phyloP scores from a whole-genome alignment of 2,113 vertebrate genomes.

The Poeciliopsis occidentalis region DNA sequence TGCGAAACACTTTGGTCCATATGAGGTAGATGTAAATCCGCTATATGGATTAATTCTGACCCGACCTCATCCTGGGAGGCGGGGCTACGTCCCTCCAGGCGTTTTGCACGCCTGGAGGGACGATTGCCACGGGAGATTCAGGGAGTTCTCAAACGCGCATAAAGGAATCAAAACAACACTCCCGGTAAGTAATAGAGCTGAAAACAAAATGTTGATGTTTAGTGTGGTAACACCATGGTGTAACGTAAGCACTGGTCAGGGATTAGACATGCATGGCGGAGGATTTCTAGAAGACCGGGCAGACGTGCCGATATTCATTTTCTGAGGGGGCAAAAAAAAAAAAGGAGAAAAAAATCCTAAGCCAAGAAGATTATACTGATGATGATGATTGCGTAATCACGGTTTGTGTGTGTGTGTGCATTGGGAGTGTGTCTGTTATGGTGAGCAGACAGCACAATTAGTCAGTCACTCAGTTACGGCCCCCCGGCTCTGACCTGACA shows the following conservation, averaged over 20 bases:
- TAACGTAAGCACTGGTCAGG: conserved; percentile 39
- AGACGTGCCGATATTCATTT: conserved; percentile 62
- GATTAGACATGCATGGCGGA: conserved; percentile 50
- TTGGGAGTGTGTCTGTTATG: conserved; percentile 44
- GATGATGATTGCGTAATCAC: conserved; percentile 60
- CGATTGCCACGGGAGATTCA: too few relatives aligned
- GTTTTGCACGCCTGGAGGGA: too few relatives aligned
- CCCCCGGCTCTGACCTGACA: conserved; percentile 31
- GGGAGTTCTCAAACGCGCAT: too few relatives aligned
- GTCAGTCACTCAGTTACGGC: conserved; percentile 58
- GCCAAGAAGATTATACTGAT: conserved; percentile 63
- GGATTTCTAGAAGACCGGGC: conserved; percentile 49
- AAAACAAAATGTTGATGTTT: too few relatives aligned
- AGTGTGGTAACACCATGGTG: neutral
- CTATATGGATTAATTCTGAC: too few relatives aligned
- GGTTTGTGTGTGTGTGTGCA: conserved; percentile 31
- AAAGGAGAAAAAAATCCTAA: neutral
- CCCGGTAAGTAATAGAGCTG: too few relatives aligned
- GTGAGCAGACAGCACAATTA: conserved; percentile 65
- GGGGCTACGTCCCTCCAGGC: too few relatives aligned
- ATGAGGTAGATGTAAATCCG: too few relatives aligned
- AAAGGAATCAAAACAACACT: too few relatives aligned
- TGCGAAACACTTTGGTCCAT: too few relatives aligned
- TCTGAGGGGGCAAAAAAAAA: conserved; percentile 2
- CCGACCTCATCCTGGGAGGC: too few relatives aligned